Evolutionary conservation across 1,140 invertebrate genomes (phyloP).

Genomic region (Meloidogyne floridensis): DNA sequence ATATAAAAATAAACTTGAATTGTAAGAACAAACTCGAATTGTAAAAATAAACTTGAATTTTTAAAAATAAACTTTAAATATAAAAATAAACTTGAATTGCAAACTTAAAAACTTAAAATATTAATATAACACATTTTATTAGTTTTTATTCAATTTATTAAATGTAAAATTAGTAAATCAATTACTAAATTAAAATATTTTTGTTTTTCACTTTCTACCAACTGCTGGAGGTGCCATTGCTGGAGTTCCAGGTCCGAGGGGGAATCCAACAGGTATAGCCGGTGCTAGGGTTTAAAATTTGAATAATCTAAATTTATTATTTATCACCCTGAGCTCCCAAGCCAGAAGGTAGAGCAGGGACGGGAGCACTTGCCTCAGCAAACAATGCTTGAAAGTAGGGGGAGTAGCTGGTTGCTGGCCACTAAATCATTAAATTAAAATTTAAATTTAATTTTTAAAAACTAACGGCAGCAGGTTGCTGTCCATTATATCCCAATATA

Average conservation of each 20-base stretch:
- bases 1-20: too few species aligned
- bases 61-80: too few species aligned
- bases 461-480: not conserved
- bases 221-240: not conserved
- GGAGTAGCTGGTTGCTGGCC: conserved; percentile 43
- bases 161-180: not conserved
- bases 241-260: not conserved
- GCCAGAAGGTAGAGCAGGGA: conserved; percentile 33
- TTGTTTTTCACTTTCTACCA: conserved; percentile 10
- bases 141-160: not conserved
- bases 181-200: not conserved
- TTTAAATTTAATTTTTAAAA: not conserved
- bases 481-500: not conserved
- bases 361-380: conserved; percentile 33
- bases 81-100: not conserved
- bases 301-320: not conserved
- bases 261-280: conserved; percentile 16
- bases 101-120: too few species aligned
- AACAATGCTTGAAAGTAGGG: conserved; percentile 48
- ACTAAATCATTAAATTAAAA: conserved; percentile 10
- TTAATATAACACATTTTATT: too few species aligned
- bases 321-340: conserved; percentile 18
- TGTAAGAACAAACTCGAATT: too few species aligned
- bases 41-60: too few species aligned
- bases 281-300: conserved; percentile 15